These are phyloP conservation scores for Syrmaticus mikado DNA, from an alignment of 2,113 vertebrate genomes.

Conservation along the genomic window DNA sequence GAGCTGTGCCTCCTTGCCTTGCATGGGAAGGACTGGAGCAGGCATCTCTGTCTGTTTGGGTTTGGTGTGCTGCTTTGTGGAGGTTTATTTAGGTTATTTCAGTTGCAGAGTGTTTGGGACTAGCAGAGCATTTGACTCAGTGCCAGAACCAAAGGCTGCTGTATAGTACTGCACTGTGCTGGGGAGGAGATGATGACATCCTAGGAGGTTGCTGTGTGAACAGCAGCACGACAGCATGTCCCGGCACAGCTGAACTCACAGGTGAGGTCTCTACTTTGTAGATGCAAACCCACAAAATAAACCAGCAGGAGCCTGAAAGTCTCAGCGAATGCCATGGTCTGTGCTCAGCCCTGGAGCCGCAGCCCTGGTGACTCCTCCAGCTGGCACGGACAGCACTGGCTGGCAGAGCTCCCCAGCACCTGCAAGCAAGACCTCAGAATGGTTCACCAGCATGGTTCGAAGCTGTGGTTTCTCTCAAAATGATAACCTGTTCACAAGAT, in stretches of 20 bases:
- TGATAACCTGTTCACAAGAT: background rate
- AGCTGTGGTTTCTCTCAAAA: background rate
- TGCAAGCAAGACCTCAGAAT: background rate
- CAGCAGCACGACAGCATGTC: accelerated
- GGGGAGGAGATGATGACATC: background rate
- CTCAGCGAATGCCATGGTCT: background rate
- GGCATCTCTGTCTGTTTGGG: no score
- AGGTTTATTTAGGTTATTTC: no score
- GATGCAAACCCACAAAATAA: background rate
- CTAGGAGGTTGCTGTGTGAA: no score
- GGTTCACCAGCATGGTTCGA: background rate
- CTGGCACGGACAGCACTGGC: background rate
- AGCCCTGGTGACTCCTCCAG: background rate
- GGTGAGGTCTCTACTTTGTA: background rate
- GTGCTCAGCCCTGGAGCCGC: background rate
- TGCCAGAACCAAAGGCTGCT: background rate
- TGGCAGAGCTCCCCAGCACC: no score
- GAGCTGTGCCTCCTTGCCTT: accelerated
- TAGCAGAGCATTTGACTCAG: background rate
- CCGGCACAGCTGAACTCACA: background rate
- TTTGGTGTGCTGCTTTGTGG: no score
- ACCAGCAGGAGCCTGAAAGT: background rate
- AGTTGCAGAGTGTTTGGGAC: background rate
- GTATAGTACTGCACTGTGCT: background rate
- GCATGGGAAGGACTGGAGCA: accelerated